Conservation (phyloP, 2,797 vertebrate genomes). For the Spea hammondii region DNA sequence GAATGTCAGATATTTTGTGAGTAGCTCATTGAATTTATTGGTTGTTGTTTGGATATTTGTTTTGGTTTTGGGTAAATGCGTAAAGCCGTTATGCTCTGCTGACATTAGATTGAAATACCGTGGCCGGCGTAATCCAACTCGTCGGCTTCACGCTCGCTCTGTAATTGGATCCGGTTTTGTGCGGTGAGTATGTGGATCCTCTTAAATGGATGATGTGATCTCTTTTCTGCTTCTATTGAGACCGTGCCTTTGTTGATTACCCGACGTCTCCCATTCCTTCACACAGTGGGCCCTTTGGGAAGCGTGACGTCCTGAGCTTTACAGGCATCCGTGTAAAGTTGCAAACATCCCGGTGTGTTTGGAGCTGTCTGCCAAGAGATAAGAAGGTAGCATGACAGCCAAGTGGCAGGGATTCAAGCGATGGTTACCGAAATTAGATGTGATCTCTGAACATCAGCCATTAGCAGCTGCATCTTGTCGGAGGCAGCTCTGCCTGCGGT, state of each 20-base stretch:
- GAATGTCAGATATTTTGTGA: too few relatives aligned
- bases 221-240: conserved; percentile 22
- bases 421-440: conserved; percentile 42
- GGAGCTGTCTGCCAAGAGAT: conserved; percentile 39
- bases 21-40: too few relatives aligned
- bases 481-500: conserved; percentile 8
- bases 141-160: too few relatives aligned
- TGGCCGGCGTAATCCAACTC: too few relatives aligned
- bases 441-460: conserved; percentile 34
- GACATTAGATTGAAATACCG: too few relatives aligned
- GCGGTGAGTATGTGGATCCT: too few relatives aligned
- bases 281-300: background rate
- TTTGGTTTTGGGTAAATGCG: too few relatives aligned
- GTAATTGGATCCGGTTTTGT: too few relatives aligned
- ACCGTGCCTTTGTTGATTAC: conserved; percentile 1
- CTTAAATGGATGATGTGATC: background rate
- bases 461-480: conserved; percentile 34
- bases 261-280: background rate
- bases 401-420: conserved; percentile 45
- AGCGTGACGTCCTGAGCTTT: conserved; percentile 24
- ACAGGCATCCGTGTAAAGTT: conserved; percentile 6
- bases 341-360: conserved; percentile 34
- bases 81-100: too few relatives aligned
- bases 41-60: too few relatives aligned
- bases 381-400: conserved; percentile 32